These are phyloP conservation scores for Trichechus manatus DNA, from an alignment of 2,113 vertebrate species.

Conservation along the genomic window DNA sequence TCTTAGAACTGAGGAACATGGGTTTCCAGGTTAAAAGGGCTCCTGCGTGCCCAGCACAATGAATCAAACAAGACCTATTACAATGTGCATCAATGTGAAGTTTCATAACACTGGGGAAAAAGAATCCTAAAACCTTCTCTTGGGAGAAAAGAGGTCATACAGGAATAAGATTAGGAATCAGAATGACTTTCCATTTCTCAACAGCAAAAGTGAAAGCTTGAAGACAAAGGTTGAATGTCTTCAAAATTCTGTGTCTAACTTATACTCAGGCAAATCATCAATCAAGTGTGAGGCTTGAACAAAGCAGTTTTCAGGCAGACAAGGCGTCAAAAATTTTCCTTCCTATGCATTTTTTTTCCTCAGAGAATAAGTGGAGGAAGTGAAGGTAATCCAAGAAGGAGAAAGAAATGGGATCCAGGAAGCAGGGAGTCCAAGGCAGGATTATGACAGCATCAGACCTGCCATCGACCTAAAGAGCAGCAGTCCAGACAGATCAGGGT, in stretches of 20 bases:
- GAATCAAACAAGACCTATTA: background rate
- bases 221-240: background rate
- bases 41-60: background rate
- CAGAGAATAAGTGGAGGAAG: background rate
- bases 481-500: too few species aligned
- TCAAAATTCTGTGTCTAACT: background rate
- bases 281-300: background rate
- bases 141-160: background rate
- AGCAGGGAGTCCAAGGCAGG: background rate
- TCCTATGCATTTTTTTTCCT: background rate
- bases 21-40: background rate
- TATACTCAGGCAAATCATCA: background rate
- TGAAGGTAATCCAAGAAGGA: background rate
- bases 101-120: background rate
- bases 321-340: background rate
- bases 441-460: too few species aligned
- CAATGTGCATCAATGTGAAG: background rate
- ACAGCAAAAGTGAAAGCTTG: background rate
- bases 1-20: background rate
- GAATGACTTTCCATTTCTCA: background rate
- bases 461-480: background rate
- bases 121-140: background rate
- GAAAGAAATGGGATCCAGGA: background rate
- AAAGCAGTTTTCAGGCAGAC: background rate
- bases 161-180: background rate